phyloP scores from a whole-genome alignment of 2,113 vertebrate species.

The Cheilinus undulatus region DNA sequence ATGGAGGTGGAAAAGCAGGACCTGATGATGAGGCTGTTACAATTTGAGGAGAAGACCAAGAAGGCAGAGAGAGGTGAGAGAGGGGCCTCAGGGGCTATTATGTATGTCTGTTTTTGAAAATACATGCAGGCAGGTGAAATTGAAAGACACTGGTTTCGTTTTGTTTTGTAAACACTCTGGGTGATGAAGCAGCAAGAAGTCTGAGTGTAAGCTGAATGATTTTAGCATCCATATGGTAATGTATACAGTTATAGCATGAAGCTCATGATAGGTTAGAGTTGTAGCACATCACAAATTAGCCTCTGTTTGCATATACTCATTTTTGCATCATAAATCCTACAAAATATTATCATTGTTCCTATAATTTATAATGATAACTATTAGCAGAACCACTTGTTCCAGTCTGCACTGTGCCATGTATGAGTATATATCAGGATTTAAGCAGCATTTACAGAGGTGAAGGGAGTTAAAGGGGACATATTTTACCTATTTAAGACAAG shows the following conservation, averaged over 20 bases:
- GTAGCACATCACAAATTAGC: too few relatives aligned
- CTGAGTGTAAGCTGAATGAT: neutral
- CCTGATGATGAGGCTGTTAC: conserved; percentile 89
- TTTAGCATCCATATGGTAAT: neutral
- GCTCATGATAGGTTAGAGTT: neutral
- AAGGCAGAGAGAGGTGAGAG: conserved; percentile 91
- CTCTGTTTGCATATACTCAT: too few relatives aligned
- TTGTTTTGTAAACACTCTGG: conserved; percentile 24
- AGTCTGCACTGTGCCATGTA: too few relatives aligned
- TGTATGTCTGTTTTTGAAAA: conserved; percentile 1
- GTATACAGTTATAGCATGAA: neutral
- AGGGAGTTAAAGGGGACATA: too few relatives aligned
- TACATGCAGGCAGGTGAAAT: neutral
- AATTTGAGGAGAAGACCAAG: conserved; percentile 93
- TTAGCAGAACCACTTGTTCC: too few relatives aligned
- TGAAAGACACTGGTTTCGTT: neutral
- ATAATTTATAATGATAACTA: too few relatives aligned
- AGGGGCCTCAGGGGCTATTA: neutral
- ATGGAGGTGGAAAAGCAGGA: conserved; percentile 93
- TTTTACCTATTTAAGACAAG: too few relatives aligned
- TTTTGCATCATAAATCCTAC: too few relatives aligned
- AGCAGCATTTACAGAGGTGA: too few relatives aligned
- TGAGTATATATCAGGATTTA: too few relatives aligned
- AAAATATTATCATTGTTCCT: too few relatives aligned
- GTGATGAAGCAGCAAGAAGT: neutral